Conservation (phyloP, 2,797 vertebrate species). For the Cirrhinus mrigala region DNA sequence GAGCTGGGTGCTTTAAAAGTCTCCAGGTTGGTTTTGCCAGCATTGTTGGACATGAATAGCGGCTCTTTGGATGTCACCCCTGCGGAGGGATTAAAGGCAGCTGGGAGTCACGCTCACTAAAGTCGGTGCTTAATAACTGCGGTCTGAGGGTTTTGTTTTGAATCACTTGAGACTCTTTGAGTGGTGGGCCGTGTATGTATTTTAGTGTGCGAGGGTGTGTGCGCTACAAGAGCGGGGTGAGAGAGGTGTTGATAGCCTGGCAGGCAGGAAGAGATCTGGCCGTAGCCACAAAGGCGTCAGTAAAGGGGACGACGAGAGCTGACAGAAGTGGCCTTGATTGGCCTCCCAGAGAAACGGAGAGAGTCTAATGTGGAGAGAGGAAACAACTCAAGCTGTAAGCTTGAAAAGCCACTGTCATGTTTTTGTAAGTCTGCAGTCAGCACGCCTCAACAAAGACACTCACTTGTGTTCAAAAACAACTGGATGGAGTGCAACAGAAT, state of each 20-base stretch:
- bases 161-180: conserved; percentile 51
- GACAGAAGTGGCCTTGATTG: conserved; percentile 40
- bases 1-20: conserved; percentile 27
- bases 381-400: conserved; percentile 30
- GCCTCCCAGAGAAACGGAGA: conserved; percentile 41
- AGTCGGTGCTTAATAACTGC: conserved; percentile 39
- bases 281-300: conserved; percentile 31
- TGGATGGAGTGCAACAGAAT: background rate
- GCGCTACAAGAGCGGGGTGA: conserved; percentile 26
- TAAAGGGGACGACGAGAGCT: conserved; percentile 17
- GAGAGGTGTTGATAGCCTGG: conserved; percentile 49
- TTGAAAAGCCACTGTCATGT: conserved; percentile 37
- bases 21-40: conserved; percentile 35
- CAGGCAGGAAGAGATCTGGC: conserved; percentile 35
- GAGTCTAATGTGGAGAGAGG: conserved; percentile 25
- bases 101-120: conserved; percentile 34
- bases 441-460: conserved; percentile 3
- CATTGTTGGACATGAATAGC: conserved; percentile 19
- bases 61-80: conserved; percentile 38
- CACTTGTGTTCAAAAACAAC: background rate
- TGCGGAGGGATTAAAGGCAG: conserved; percentile 39
- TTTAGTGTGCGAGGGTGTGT: conserved; percentile 7
- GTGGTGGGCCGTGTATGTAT: conserved; percentile 34
- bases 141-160: conserved; percentile 52
- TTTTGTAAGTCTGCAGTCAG: conserved; percentile 25